Evolutionary conservation across 2,113 vertebrate species (phyloP).

Genomic region (Petromus typicus): DNA sequence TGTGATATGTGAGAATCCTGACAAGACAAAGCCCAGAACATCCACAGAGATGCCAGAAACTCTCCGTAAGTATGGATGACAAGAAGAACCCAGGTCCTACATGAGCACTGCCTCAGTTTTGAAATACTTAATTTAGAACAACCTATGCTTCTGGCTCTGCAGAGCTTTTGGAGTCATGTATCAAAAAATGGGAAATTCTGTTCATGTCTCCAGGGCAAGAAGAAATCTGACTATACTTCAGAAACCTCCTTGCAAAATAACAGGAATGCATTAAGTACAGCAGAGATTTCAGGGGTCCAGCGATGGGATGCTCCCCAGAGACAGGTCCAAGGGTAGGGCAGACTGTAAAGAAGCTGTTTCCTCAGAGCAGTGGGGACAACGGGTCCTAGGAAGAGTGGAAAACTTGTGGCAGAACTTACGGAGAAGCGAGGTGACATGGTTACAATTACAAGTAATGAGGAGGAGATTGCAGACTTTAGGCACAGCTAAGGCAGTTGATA

Average conservation of each 20-base stretch:
- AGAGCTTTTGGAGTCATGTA: constrained; percentile 73
- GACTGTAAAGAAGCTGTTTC: not conserved
- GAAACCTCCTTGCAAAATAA: constrained; percentile 76
- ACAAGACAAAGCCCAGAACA: not conserved
- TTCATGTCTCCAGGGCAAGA: constrained; percentile 71
- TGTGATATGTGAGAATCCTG: not conserved
- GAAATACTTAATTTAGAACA: constrained; percentile 62
- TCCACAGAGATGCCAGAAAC: not conserved
- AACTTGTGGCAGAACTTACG: not conserved
- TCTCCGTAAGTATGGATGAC: not conserved
- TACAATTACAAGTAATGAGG: not conserved
- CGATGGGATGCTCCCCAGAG: not conserved
- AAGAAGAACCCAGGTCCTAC: not conserved
- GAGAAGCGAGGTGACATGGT: not conserved
- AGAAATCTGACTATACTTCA: constrained; percentile 74
- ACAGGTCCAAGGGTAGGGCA: not conserved
- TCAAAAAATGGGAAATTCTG: constrained; percentile 64
- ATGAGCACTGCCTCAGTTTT: constrained; percentile 65
- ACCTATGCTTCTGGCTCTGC: not conserved
- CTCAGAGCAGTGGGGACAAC: not conserved
- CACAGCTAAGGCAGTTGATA: not conserved
- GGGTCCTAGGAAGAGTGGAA: not conserved
- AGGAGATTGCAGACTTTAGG: not conserved
- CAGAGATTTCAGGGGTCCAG: not conserved
- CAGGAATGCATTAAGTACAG: not conserved